A percentile compares a stretch with the other conserved stretches of the same genome.
Conservation (phyloP, 2,113 vertebrate genomes). For the Gyps fulvus region DNA sequence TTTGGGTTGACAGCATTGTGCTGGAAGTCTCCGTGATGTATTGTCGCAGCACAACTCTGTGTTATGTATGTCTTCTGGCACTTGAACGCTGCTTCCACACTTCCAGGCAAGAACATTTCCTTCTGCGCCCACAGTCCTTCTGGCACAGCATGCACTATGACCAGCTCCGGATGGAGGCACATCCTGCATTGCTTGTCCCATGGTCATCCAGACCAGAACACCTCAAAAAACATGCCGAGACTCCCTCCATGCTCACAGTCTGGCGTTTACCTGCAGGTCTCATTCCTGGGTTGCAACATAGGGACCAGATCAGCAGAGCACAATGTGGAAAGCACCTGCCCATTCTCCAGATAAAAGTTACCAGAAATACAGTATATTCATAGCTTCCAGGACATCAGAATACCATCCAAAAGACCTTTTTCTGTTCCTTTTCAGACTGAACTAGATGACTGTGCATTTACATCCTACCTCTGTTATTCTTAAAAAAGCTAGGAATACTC, state of each 20-base stretch:
- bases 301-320: neutral
- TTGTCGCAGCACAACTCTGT: neutral
- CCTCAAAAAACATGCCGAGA: neutral
- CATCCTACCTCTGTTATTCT: neutral
- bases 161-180: neutral
- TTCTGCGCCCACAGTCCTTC: neutral
- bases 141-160: neutral
- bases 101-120: neutral
- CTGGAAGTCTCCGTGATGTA: neutral
- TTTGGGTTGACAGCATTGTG: neutral
- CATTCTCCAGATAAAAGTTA: neutral
- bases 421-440: neutral
- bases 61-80: conserved; percentile 7
- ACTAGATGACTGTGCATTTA: neutral
- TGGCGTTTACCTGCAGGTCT: neutral
- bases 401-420: neutral
- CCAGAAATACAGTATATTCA: neutral
- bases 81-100: neutral
- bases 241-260: neutral
- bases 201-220: neutral
- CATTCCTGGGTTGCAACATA: neutral
- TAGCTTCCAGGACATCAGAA: neutral
- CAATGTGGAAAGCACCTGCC: neutral
- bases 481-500: neutral
- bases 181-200: neutral